Evolutionary conservation across 2,797 vertebrate genomes (phyloP), one percentile per base, ranked within the genome.

Genomic region (Periophthalmus magnuspinnatus): DNA sequence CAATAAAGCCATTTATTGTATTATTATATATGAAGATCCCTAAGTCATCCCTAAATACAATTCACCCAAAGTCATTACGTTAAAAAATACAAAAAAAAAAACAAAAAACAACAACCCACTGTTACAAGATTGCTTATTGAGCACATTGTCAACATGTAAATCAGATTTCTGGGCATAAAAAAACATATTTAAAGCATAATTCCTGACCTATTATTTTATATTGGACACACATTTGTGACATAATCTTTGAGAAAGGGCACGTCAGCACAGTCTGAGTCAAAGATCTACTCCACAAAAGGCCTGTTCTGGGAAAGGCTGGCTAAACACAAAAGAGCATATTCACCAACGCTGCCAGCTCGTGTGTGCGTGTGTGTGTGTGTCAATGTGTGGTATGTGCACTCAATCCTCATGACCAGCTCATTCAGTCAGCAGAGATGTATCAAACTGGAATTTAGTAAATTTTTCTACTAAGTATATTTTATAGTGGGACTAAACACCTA

Each of bases 311-410:
- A 77, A 86, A 77, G 24, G 34, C 73, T 62, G 59, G 57, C 28
- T 50, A 21, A 54, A 65, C 1, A 91, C 84, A 91, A 91, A 86
- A 80, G 63, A 58, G 11, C 55, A 57, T 38, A 86, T 90, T 91
- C 76, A 90, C 56, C 24, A 57, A 34, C 60, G 33, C 50, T 59
- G 65, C 2, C 58, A 47, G 55, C 61, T 60, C 71, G 57, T 58
- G 67, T 55, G 69, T 45, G 17, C 65, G 58, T 72, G 48, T 54
- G 56, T 58, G 62, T 75, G 64, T n/a, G n/a, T 61, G 64, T 47
- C 66, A 70, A 19, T 70, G 55, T 32, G 72, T 57, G 77, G 17
- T n/a, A 52, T 9, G 48, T 52, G 24, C 13, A 57, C 72, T 82
- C 80, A 87, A 82, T 72, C 82, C 79, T 1, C 86, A 83, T 88